phyloP scores from a whole-genome alignment of 2,888 invertebrate genomes.

The Tridacna gigas region DNA sequence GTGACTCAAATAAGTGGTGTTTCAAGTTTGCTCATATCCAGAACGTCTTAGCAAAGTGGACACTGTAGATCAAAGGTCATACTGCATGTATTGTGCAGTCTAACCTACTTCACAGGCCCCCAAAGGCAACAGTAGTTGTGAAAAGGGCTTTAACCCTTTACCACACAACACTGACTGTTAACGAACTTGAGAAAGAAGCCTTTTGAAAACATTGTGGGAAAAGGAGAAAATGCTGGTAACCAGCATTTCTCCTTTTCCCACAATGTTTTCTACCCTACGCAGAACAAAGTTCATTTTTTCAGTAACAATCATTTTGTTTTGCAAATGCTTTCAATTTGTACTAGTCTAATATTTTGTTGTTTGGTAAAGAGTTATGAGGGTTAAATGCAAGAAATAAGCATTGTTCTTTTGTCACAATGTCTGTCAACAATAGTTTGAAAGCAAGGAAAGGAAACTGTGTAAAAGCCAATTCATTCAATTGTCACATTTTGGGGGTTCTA shows the following conservation, averaged over 20 bases:
- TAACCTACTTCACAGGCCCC: too few relatives aligned
- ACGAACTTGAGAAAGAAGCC: too few relatives aligned
- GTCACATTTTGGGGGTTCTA: background rate
- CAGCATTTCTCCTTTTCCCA: constrained; percentile 3
- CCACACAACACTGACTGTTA: too few relatives aligned
- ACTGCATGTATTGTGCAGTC: too few relatives aligned
- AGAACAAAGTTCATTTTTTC: background rate
- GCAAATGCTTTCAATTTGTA: background rate
- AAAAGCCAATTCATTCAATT: background rate
- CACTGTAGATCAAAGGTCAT: too few relatives aligned
- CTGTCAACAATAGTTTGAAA: background rate
- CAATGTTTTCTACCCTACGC: background rate
- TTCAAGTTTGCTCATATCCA: too few relatives aligned
- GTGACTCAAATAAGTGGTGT: too few relatives aligned
- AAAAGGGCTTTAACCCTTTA: too few relatives aligned
- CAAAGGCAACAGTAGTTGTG: too few relatives aligned
- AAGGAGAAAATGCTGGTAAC: background rate
- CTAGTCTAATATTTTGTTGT: background rate
- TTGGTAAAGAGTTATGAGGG: background rate
- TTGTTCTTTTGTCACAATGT: background rate
- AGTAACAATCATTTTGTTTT: background rate
- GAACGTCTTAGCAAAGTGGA: too few relatives aligned
- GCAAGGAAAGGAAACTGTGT: background rate
- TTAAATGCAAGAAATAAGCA: background rate
- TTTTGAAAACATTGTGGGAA: background rate